Evolutionary conservation across 2,113 vertebrate species (phyloP), one percentile per base, ranked within the genome.

Genomic region (Cariama cristata): DNA sequence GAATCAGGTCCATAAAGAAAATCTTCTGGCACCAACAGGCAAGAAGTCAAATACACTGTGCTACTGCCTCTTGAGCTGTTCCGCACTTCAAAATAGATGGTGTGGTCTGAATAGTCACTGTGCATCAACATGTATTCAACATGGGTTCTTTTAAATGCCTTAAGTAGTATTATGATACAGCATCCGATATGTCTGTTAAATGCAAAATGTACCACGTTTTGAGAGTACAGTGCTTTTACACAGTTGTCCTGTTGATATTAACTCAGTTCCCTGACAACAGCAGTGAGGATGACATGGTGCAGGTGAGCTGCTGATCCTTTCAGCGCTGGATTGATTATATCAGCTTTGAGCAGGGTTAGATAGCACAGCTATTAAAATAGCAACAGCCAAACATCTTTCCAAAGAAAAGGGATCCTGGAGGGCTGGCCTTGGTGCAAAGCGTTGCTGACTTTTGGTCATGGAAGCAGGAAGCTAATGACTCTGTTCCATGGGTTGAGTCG

Each of bases 101-200:
- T 1, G 2, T 62, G 42, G 66, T 79, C 24, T 6, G 2, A 18
- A 1, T 11, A 53, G 38, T 40, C 21, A 26, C 15, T 0, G 0
- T 56, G 14, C 10, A 50, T 42, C 42, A 52, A 35, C 9, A 5
- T 8, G 17, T 47, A 9, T 44, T 85, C 38, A 35, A 8, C 11
- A 2, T 14, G n/a, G 6, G 18, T 59, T 71, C 15, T 85, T 80
- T 40, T 44, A 68, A 63, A 63, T 44, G 27, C 35, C 14, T 1
- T n/a, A 35, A 42, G 23, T 53, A 35, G 16, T 47, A 26, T 80
- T 88, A 42, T 4, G 19, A 26, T 52, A 38, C 16, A 19, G 32
- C 9, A 44, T 32, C 23, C 50, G 20, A 7, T 30, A 44, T 6
- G 9, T 79, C 50, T 69, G n/a, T 47, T 42, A 58, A 79, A 35